phyloP scores from a whole-genome alignment of 2,113 vertebrate species.

The Entomyzon cyanotis region DNA sequence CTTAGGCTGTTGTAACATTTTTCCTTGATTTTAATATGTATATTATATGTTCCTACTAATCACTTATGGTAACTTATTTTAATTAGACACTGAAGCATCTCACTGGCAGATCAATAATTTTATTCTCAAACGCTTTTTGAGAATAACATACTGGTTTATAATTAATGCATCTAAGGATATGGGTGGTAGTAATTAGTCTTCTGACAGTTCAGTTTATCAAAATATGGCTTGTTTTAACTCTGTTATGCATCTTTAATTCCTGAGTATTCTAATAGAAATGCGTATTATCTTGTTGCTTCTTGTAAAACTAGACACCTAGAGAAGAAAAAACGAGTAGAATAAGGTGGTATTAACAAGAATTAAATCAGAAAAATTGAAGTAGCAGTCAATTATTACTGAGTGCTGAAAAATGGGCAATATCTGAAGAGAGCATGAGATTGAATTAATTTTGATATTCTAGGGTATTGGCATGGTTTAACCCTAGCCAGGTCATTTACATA shows the following conservation, averaged over 20 bases:
- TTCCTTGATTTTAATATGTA: background rate
- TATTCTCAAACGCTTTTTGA: background rate
- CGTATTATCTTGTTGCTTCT: background rate
- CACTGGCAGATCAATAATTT: background rate
- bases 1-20: background rate
- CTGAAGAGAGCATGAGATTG: background rate
- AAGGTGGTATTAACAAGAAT: background rate
- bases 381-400: background rate
- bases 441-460: background rate
- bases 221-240: background rate
- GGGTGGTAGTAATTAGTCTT: background rate
- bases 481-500: accelerated
- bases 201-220: background rate
- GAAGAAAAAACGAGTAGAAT: background rate
- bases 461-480: background rate
- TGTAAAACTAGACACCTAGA: background rate
- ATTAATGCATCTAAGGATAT: background rate
- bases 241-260: background rate
- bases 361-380: background rate
- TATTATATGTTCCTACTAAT: background rate
- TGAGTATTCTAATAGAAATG: background rate
- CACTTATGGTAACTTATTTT: background rate
- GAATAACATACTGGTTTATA: background rate
- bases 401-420: background rate
- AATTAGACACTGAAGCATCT: background rate